These are phyloP conservation scores for Xylota segnis DNA, from an alignment of 2,888 invertebrate species.

Conservation along the genomic window DNA sequence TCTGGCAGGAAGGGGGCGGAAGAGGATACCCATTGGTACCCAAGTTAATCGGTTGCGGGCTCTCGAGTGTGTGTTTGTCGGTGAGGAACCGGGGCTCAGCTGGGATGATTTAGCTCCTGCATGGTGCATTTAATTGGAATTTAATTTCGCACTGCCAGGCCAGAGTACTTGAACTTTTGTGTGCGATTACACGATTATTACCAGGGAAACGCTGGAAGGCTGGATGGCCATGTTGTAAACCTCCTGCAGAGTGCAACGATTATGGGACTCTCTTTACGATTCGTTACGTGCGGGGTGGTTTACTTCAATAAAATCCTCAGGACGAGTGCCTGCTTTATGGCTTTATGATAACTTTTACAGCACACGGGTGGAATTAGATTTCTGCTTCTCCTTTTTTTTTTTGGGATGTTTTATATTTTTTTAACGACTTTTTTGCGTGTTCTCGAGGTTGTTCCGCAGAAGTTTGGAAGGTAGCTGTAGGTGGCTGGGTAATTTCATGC, in stretches of 20 bases:
- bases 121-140: slow-evolving; percentile 71
- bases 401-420: slow-evolving; percentile 37
- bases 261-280: slow-evolving; percentile 38
- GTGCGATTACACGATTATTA: slow-evolving; percentile 67
- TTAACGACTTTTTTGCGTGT: slow-evolving; percentile 59
- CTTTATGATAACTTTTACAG: slow-evolving; percentile 57
- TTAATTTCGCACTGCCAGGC: slow-evolving; percentile 51
- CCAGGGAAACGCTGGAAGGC: slow-evolving; percentile 11
- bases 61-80: slow-evolving; percentile 9
- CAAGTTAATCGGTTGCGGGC: slow-evolving; percentile 30
- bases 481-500: slow-evolving; percentile 32
- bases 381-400: slow-evolving; percentile 6
- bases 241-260: slow-evolving; percentile 38
- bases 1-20: background rate
- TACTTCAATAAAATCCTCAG: slow-evolving; percentile 13
- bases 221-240: slow-evolving; percentile 14
- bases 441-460: background rate
- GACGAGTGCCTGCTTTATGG: slow-evolving; percentile 41
- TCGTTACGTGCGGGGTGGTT: slow-evolving; percentile 12
- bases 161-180: slow-evolving; percentile 56
- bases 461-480: background rate
- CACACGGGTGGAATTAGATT: slow-evolving; percentile 25
- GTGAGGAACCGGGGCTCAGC: background rate
- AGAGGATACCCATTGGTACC: background rate
- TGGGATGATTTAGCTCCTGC: slow-evolving; percentile 59